Base-by-base conservation (phyloP, 1,140 invertebrate species). In the Penaeus indicus region DNA sequence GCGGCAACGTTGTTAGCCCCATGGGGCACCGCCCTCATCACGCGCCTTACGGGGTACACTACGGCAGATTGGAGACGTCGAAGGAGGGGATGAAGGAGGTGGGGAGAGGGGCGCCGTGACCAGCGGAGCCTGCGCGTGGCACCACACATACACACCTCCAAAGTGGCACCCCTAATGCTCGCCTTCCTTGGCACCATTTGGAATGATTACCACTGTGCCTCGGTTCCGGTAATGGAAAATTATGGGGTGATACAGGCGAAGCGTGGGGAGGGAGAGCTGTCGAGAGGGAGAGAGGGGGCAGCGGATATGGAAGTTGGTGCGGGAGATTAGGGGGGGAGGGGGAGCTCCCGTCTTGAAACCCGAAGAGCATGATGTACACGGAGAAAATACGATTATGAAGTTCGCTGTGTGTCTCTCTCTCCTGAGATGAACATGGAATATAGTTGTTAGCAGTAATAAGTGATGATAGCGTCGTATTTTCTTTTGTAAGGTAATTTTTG, bases 221-320 rank as follows among this genome's bases (percentile, higher is more conserved):
- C 75, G 61, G 54, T 62, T 64, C 75, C 54, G 77, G 85, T 86
- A 86, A 86, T 86, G 85, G 85, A 86, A 86, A 86, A 67, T 86
- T 79, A 85, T 85, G 84, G 77, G 69, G 69, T 67, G 69, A 69
- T 85, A 72, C 60, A 85, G 69, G 69, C 27, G 84, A 42, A 75
- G 69, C 32, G 42, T 69, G 47, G 47, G 47, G 16, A n/a, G 22
- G 84, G 38, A 54, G 84, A 21, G 81, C 42, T 32, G 22, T 13
- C 42, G 54, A 75, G 60, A 54, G 62, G 84, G 67, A 54, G 54
- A 13, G 54, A 1, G 54, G 54, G 54, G 16, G 54, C 54, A 13
- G 10, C 11, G 10, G 54, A 54, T 54, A 54, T 54, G 47, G 47
- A 54, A 54, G 47, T 54, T 54, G 54, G 54, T 54, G 54, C 54